Conservation (phyloP, 2,888 invertebrate genomes). For the Tyria jacobaeae region DNA sequence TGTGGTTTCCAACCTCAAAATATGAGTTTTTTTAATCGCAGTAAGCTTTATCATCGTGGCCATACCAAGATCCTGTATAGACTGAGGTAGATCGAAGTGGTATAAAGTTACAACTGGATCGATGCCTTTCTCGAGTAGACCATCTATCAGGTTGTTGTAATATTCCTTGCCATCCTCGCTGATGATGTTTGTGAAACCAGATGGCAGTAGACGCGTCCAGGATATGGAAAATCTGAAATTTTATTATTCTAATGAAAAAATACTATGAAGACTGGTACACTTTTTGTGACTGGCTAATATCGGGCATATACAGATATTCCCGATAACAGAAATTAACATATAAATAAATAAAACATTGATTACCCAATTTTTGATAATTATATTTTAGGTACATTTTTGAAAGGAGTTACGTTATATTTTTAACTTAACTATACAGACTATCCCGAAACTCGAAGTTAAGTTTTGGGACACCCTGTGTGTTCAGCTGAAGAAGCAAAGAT, state of each 20-base stretch:
- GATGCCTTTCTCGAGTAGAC: slow-evolving; percentile 79
- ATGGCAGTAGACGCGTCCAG: slow-evolving; percentile 85
- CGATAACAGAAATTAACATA: too few species aligned
- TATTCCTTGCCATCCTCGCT: slow-evolving; percentile 82
- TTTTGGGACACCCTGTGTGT: too few species aligned
- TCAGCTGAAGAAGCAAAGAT: too few species aligned
- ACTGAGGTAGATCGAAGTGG: slow-evolving; percentile 79
- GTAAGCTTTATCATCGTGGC: not conserved
- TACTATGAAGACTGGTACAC: not conserved
- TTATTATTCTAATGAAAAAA: not conserved
- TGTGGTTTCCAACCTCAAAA: too few species aligned
- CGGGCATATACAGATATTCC: too few species aligned
- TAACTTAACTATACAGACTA: too few species aligned
- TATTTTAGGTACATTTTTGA: too few species aligned
- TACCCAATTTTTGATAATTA: too few species aligned
- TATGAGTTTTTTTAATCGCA: too few species aligned
- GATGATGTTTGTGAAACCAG: slow-evolving; percentile 66
- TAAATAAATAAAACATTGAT: too few species aligned
- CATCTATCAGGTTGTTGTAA: slow-evolving; percentile 84
- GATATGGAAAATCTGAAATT: slow-evolving; percentile 82
- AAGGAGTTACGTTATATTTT: too few species aligned
- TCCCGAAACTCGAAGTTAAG: too few species aligned
- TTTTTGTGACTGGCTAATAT: not conserved
- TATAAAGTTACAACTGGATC: slow-evolving; percentile 83
- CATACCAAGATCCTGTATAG: slow-evolving; percentile 68